These are phyloP conservation scores for Meandrina meandrites DNA, from an alignment of 92 coral and sea anemone genomes.

Conservation along the genomic window DNA sequence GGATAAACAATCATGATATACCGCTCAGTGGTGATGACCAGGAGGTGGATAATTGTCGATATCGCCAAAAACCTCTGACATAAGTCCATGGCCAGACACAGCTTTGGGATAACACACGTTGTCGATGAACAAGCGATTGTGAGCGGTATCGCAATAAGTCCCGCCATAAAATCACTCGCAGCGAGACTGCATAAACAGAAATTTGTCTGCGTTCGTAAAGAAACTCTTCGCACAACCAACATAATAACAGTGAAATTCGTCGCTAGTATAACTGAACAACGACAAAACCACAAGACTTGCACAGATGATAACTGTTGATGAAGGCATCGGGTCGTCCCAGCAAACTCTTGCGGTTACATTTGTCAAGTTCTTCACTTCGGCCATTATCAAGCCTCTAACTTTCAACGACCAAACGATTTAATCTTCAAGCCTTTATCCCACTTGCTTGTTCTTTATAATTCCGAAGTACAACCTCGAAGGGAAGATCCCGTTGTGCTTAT, in stretches of 20 bases:
- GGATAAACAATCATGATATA: slow-evolving; percentile 16
- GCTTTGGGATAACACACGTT: neutral
- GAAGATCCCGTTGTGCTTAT: too few relatives aligned
- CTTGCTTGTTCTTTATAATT: neutral
- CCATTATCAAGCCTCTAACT: neutral
- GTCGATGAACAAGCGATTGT: neutral
- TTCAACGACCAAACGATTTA: too few relatives aligned
- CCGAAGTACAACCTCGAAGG: neutral
- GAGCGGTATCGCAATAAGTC: slow-evolving; percentile 9
- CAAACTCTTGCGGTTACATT: neutral
- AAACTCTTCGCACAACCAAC: neutral
- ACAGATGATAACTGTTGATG: neutral
- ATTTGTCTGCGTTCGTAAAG: slow-evolving; percentile 7
- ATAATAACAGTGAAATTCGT: neutral
- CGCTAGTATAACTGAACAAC: neutral
- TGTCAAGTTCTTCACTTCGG: neutral
- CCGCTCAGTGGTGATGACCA: slow-evolving; percentile 18
- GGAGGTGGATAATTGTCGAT: slow-evolving; percentile 30
- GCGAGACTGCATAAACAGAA: slow-evolving; percentile 27
- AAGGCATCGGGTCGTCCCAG: neutral
- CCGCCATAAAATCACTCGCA: slow-evolving; percentile 15
- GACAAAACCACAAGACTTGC: slow-evolving; percentile 14
- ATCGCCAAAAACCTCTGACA: slow-evolving; percentile 27
- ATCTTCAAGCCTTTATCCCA: neutral
- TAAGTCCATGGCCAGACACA: slow-evolving; percentile 35